A percentile compares a stretch with the other conserved stretches of the same genome.
These are phyloP conservation scores for Ennomos quercinarius DNA, from an alignment of 2,888 invertebrate species.

Conservation along the genomic window DNA sequence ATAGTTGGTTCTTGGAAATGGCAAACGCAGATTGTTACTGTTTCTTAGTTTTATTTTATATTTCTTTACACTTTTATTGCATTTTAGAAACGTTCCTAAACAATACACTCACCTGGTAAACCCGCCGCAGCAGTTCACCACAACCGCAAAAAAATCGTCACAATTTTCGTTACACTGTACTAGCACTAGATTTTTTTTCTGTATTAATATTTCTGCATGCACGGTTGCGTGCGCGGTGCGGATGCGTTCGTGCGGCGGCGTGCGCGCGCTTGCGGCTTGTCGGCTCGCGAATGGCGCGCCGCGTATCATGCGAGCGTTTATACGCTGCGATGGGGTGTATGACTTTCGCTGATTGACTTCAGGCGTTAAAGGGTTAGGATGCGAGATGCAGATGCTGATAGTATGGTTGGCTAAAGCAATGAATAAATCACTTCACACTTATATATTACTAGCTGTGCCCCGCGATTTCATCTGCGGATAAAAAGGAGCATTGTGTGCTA, in stretches of 20 bases:
- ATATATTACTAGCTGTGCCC: no score
- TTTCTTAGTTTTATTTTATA: no score
- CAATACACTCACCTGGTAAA: constrained; percentile 29
- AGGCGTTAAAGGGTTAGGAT: constrained; percentile 42
- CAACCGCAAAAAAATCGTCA: constrained; percentile 24
- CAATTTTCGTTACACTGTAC: constrained; percentile 24
- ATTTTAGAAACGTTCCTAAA: constrained; percentile 7
- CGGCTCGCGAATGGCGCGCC: constrained; percentile 71
- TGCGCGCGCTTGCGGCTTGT: constrained; percentile 62
- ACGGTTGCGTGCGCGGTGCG: constrained; percentile 42
- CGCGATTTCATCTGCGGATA: no score
- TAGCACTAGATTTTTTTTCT: constrained; percentile 17
- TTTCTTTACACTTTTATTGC: no score
- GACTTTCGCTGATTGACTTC: constrained; percentile 72
- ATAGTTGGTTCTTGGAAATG: no score
- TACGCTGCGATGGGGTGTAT: constrained; percentile 65
- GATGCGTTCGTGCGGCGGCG: constrained; percentile 38
- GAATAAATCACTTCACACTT: no score
- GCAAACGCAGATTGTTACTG: no score
- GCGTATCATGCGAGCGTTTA: constrained; percentile 63
- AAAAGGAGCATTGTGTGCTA: no score
- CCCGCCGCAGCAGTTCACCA: constrained; percentile 8
- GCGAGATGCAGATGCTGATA: constrained; percentile 5
- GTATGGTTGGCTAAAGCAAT: not conserved
- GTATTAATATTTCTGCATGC: constrained; percentile 19